Percentiles rank a stretch among this genome's conserved stretches.
Evolutionary conservation across 2,113 vertebrate genomes (phyloP).

Genomic region (Corythaixoides concolor): DNA sequence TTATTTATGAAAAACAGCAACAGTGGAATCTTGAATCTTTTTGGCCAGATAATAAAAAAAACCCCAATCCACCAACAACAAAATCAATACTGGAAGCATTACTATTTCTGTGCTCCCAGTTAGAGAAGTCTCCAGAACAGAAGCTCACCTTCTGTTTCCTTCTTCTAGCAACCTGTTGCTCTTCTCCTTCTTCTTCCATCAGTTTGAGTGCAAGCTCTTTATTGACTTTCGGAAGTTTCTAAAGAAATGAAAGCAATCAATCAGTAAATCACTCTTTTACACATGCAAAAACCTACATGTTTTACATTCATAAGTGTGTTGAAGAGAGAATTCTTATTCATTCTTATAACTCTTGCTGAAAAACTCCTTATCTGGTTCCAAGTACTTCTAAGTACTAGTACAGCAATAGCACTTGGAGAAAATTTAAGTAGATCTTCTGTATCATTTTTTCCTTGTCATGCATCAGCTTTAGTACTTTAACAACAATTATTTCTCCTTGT

Average conservation of each 20-base stretch:
- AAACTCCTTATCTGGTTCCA: not conserved
- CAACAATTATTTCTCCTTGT: not conserved
- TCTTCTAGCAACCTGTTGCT: slow-evolving; percentile 74
- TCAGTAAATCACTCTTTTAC: not conserved
- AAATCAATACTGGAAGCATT: not conserved
- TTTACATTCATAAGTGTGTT: not conserved
- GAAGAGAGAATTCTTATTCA: not conserved
- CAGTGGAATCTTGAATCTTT: not conserved
- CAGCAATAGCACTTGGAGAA: not conserved
- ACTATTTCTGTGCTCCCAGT: not conserved
- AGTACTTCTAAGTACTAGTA: not conserved
- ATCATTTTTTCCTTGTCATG: not conserved
- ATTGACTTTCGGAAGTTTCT: slow-evolving; percentile 96
- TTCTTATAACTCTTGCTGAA: not conserved
- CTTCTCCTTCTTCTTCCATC: slow-evolving; percentile 90
- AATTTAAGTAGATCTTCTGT: not conserved
- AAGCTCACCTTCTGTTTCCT: slow-evolving; percentile 89
- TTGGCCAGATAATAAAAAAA: not conserved
- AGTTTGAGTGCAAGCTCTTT: slow-evolving; percentile 94
- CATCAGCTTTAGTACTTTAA: not conserved
- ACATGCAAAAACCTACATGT: not conserved
- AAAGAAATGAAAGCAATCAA: not conserved
- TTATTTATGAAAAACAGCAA: not conserved
- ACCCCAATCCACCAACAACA: not conserved
- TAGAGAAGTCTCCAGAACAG: not conserved